These are phyloP conservation scores for Siphamia tubifer DNA, from an alignment of 2,113 vertebrate species.

Conservation along the genomic window DNA sequence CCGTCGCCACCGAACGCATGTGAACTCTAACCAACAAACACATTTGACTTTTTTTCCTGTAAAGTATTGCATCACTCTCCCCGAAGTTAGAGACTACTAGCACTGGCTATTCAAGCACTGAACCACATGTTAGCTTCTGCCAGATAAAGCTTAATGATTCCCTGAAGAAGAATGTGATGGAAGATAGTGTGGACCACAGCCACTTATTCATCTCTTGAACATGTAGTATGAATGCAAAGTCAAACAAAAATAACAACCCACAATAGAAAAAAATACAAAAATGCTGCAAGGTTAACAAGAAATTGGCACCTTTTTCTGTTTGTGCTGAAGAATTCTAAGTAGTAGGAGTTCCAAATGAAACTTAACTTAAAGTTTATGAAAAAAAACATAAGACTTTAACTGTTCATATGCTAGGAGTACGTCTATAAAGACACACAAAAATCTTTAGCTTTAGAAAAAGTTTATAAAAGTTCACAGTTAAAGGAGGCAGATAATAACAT, in stretches of 20 bases:
- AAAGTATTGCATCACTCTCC: neutral
- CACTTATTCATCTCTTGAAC: neutral
- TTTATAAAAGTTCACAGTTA: too few relatives aligned
- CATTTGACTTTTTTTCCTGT: neutral
- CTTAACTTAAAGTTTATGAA: too few relatives aligned
- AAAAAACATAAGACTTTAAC: too few relatives aligned
- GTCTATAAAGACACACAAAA: too few relatives aligned
- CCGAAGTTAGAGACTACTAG: neutral
- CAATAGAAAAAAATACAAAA: neutral
- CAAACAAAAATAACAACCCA: neutral
- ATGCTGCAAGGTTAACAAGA: too few relatives aligned
- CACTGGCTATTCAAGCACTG: neutral
- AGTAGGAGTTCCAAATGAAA: too few relatives aligned
- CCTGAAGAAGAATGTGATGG: neutral
- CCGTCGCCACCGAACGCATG: neutral
- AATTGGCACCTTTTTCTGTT: too few relatives aligned
- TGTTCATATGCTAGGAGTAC: too few relatives aligned
- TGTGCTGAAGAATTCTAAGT: too few relatives aligned
- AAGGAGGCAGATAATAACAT: too few relatives aligned
- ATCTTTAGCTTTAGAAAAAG: too few relatives aligned
- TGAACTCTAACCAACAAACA: neutral
- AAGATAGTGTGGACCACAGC: neutral
- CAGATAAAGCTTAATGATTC: constrained; percentile 11
- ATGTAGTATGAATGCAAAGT: neutral
- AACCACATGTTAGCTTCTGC: neutral